A percentile compares a stretch with the other conserved stretches of the same genome.
Evolutionary conservation across 1,140 invertebrate species (phyloP).

Genomic region (Planococcus citri): DNA sequence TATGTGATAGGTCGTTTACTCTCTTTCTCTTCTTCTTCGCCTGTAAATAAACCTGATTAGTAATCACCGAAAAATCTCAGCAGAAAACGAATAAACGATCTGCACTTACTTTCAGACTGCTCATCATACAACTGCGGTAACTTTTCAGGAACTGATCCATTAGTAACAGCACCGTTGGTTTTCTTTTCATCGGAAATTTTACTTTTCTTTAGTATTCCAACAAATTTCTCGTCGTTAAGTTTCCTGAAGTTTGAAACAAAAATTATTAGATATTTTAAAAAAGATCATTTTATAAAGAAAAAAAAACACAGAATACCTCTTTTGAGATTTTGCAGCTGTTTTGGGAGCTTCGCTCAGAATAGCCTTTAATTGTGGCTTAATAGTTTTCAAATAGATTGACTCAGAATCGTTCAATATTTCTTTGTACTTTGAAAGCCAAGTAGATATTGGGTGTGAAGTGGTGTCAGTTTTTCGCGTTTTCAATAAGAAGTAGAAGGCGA

Average conservation of each 20-base stretch:
- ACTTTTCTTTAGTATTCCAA: no score
- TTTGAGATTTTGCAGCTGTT: neutral
- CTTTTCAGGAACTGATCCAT: neutral
- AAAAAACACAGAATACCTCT: neutral
- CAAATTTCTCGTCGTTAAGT: no score
- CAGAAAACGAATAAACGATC: neutral
- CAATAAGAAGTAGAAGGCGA: neutral
- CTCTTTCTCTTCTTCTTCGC: slow-evolving; percentile 21
- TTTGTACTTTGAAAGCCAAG: neutral
- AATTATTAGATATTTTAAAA: no score
- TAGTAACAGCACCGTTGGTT: no score
- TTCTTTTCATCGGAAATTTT: no score
- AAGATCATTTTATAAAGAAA: no score
- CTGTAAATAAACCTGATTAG: neutral
- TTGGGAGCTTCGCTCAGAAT: neutral
- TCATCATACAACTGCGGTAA: neutral
- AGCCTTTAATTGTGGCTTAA: neutral
- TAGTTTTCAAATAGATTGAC: neutral
- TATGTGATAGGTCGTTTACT: slow-evolving; percentile 76
- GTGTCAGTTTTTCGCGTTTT: neutral
- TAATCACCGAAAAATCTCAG: no score
- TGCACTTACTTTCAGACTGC: neutral
- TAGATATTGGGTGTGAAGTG: neutral
- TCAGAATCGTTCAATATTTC: neutral
- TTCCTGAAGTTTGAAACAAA: no score